Conservation (phyloP, 2,797 vertebrate species). For the Acomys russatus region DNA sequence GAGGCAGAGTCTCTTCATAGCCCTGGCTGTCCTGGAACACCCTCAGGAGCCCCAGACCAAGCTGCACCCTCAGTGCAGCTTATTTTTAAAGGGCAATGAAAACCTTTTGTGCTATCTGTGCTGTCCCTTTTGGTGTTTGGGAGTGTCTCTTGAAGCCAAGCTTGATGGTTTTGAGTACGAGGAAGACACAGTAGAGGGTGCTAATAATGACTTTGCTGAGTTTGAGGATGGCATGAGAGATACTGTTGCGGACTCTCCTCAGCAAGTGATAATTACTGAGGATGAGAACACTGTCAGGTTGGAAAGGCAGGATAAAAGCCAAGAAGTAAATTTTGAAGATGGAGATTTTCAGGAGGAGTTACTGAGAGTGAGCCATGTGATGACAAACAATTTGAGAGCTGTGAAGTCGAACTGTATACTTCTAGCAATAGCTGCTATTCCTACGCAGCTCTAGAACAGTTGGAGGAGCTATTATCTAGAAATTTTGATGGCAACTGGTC, state of each 20-base stretch:
- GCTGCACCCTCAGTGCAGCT: neutral
- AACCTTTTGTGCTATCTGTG: slow-evolving; percentile 79
- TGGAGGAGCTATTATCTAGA: slow-evolving; percentile 99
- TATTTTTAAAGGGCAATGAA: slow-evolving; percentile 86
- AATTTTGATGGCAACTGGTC: slow-evolving; percentile 98
- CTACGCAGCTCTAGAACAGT: slow-evolving; percentile 97
- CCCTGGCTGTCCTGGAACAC: neutral
- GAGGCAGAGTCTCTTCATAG: neutral
- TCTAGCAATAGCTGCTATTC: slow-evolving; percentile 95
- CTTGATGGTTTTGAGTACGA: slow-evolving; percentile 97
- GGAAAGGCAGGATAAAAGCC: slow-evolving; percentile 93
- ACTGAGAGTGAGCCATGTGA: slow-evolving; percentile 93
- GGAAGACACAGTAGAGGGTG: slow-evolving; percentile 96
- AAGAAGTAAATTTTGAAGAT: slow-evolving; percentile 96
- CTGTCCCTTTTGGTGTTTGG: slow-evolving; percentile 76
- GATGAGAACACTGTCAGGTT: slow-evolving; percentile 97
- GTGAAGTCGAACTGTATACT: slow-evolving; percentile 92
- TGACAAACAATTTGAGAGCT: slow-evolving; percentile 97
- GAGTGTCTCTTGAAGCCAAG: slow-evolving; percentile 90
- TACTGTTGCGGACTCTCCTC: slow-evolving; percentile 89
- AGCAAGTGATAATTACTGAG: slow-evolving; percentile 88
- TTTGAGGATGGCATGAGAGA: slow-evolving; percentile 96
- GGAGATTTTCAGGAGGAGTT: slow-evolving; percentile 94
- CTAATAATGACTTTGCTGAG: slow-evolving; percentile 98
- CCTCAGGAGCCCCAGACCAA: neutral